These are phyloP conservation scores for Carterocephalus palaemon DNA, from an alignment of 2,888 invertebrate species.

Conservation along the genomic window DNA sequence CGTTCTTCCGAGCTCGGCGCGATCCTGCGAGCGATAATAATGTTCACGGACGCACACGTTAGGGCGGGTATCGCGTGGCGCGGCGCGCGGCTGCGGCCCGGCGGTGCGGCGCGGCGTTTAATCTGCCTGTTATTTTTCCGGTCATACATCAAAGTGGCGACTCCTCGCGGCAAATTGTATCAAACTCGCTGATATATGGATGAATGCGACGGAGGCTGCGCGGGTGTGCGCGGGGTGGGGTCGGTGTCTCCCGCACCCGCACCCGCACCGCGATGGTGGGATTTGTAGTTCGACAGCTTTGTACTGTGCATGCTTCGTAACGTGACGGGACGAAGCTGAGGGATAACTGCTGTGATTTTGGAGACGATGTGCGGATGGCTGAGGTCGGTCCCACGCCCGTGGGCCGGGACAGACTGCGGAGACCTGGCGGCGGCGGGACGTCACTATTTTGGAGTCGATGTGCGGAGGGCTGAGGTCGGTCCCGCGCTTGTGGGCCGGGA, in stretches of 20 bases:
- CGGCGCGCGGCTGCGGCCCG: conserved; percentile 10
- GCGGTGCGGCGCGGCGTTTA: conserved; percentile 35
- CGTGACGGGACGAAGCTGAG: no score
- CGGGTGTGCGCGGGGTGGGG: conserved; percentile 10
- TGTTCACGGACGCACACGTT: conserved; percentile 10
- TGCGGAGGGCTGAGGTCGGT: no score
- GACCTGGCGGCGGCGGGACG: no score
- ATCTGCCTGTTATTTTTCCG: conserved; percentile 65
- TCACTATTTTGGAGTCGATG: no score
- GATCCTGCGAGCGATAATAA: conserved; percentile 16
- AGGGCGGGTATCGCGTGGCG: conserved; percentile 12
- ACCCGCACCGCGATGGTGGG: no score
- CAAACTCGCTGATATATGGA: conserved; percentile 65
- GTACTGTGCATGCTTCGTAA: no score
- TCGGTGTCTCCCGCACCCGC: no score
- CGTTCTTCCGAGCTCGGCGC: conserved; percentile 11
- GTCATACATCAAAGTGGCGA: conserved; percentile 61
- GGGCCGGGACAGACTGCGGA: no score
- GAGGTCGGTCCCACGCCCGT: no score
- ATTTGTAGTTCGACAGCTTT: neutral
- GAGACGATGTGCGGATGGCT: no score
- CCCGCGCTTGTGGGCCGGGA: no score
- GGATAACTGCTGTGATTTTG: no score
- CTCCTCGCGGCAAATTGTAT: conserved; percentile 65
- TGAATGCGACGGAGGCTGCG: conserved; percentile 40